Percentiles rank a stretch among this genome's conserved stretches.
Conservation (phyloP, 2,797 vertebrate species). For the Poecilia gillii region DNA sequence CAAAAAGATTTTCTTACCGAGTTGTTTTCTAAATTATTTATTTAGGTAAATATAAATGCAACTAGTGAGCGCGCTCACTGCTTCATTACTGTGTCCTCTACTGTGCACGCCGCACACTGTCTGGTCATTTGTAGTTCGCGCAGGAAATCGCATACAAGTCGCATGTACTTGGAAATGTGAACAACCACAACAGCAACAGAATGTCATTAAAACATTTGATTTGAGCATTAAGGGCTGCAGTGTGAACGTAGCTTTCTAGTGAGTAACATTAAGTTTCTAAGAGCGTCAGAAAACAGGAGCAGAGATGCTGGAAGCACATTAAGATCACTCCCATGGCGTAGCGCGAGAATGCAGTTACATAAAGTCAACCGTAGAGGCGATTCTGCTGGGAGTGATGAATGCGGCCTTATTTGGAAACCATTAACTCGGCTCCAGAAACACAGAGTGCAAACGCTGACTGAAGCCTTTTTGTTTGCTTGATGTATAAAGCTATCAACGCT, state of each 20-base stretch:
- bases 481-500: constrained; percentile 50
- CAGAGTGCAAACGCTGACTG: constrained; percentile 47
- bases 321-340: constrained; percentile 50
- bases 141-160: no score
- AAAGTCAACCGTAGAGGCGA: constrained; percentile 32
- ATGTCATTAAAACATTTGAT: no score
- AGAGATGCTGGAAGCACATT: constrained; percentile 63
- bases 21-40: no score
- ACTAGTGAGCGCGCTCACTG: no score
- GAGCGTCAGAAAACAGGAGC: constrained; percentile 24
- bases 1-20: no score
- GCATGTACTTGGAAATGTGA: no score
- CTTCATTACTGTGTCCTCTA: no score
- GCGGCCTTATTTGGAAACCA: constrained; percentile 66
- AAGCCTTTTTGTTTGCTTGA: constrained; percentile 57
- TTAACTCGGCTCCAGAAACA: constrained; percentile 47
- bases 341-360: constrained; percentile 38
- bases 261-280: constrained; percentile 42
- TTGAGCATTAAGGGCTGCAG: no score
- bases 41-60: no score
- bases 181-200: no score
- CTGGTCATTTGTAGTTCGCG: no score
- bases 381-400: constrained; percentile 44
- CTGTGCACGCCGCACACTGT: no score
- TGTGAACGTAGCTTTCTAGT: constrained; percentile 5